Evolutionary conservation across 2,113 vertebrate genomes (phyloP).

Genomic region (Gnathonemus echidnorhynchus): DNA sequence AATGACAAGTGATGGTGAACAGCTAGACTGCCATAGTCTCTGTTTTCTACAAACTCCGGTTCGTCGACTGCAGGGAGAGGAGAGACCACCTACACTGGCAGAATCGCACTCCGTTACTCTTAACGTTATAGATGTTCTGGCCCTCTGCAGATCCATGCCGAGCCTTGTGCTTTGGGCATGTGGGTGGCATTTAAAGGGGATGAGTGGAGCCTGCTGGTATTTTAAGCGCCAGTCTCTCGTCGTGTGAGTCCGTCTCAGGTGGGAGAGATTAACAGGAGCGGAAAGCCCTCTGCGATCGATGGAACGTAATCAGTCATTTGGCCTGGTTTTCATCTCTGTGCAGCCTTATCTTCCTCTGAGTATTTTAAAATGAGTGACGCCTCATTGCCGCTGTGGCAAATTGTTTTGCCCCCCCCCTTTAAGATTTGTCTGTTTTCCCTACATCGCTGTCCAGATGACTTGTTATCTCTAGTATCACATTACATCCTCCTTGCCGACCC

Average conservation of each 20-base stretch:
- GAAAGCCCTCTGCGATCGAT: not conserved
- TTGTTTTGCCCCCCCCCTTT: not conserved
- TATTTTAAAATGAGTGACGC: not conserved
- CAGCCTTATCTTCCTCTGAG: not conserved
- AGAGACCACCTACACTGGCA: not conserved
- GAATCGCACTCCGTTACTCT: not conserved
- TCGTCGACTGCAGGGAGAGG: not conserved
- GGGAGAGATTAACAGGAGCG: not conserved
- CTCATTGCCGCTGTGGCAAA: not conserved
- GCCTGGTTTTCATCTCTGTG: not conserved
- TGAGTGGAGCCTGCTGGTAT: not conserved
- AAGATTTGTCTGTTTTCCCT: not conserved
- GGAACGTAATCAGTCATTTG: constrained; percentile 6
- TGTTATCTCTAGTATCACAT: not conserved
- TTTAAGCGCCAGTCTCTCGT: not conserved
- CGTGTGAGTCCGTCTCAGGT: constrained; percentile 1
- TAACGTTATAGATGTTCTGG: not conserved
- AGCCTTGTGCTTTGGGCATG: not conserved
- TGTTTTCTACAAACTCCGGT: constrained; percentile 8
- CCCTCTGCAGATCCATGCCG: not conserved
- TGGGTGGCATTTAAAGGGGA: not conserved
- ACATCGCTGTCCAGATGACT: not conserved
- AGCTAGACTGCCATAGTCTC: not conserved
- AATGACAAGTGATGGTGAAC: not conserved
- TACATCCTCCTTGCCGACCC: not conserved